Evolutionary conservation across 2,797 vertebrate species (phyloP), one percentile per base, ranked within the genome.

Genomic region (Crax fasciolata): DNA sequence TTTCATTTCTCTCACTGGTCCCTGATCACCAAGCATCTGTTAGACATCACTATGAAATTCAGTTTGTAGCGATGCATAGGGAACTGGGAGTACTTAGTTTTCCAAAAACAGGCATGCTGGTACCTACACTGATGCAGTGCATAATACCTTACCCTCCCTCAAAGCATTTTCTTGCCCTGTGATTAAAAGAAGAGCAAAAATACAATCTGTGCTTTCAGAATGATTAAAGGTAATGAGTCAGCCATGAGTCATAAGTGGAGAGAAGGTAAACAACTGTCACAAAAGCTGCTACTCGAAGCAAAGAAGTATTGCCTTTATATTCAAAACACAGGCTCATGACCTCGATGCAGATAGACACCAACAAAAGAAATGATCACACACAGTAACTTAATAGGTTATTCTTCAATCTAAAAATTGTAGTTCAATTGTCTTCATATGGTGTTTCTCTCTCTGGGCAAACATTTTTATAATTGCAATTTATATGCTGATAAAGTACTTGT

Each of bases 211-310:
- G 51, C 76, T 86, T 94, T 97, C 73, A 84, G 43, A 75, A 83
- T 83, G 87, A 95, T 92, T 94, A 94, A 94, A 91, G 39, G 66
- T 58, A 91, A 51, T 93, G 91, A 96, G 82, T 97, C 96, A 95
- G 77, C 28, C 2, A 3, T 91, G 91, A 96, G 84, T 93, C 89
- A 95, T 75, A 76, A 92, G 51, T 13, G 2, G 35, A 81, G 76
- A 88, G 65, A 90, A 90, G 81, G 83, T 83, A 88, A 90, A 85
- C n/a, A 41, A 30, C 44, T 73, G 41, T n/a, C 24, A 75, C 62
- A 90, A 87, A 71, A 52, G 70, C 41, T 63, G n/a, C 80, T 89
- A 54, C 32, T 72, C 84, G 78, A 91, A 91, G 82, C 70, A 90
- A 86, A 77, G 67, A 52, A 87, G 35, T 79, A 92, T 81, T 77